phyloP scores from a whole-genome alignment of 2,888 invertebrate genomes.

The Lamellibrachia columna region DNA sequence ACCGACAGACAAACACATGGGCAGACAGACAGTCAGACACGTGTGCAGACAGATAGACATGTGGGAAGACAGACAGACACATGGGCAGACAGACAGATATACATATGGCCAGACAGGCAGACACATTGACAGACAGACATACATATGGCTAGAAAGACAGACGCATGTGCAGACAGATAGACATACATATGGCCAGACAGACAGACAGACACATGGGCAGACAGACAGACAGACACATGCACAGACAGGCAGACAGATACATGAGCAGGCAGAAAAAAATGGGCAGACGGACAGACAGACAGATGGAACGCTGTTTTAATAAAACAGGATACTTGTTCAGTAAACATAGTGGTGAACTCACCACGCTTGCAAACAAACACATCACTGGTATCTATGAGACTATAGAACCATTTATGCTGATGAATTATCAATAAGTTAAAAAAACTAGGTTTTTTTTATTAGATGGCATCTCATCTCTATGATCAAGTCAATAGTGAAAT shows the following conservation, averaged over 20 bases:
- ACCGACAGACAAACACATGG: no score
- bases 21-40: not conserved
- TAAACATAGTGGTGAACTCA: not conserved
- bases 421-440: not conserved
- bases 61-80: no score
- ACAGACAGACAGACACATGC: not conserved
- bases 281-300: no score
- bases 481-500: not conserved
- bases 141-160: no score
- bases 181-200: no score
- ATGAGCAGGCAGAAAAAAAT: no score
- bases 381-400: not conserved
- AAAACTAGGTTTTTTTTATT: not conserved
- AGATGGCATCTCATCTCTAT: not conserved
- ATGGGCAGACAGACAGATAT: no score
- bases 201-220: no score
- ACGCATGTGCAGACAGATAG: no score
- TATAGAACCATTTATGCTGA: not conserved
- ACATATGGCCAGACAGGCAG: not conserved
- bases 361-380: not conserved
- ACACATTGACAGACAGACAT: no score
- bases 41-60: no score
- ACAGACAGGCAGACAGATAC: not conserved
- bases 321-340: not conserved
- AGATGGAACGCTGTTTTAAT: not conserved